These are phyloP conservation scores for Petaurus breviceps DNA, from an alignment of 2,113 vertebrate genomes.

Conservation along the genomic window DNA sequence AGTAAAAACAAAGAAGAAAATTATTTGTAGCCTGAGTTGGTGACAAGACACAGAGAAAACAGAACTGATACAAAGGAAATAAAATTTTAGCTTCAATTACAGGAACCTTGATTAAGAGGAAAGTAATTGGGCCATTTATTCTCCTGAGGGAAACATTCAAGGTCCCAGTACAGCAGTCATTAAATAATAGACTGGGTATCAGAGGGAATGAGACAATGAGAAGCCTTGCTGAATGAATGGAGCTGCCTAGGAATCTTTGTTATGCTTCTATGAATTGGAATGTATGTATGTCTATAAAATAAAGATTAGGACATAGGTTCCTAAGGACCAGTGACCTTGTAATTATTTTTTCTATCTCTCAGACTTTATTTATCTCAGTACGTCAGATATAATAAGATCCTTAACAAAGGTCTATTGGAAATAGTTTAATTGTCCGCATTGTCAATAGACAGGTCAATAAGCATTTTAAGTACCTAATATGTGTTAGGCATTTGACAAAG, in stretches of 20 bases:
- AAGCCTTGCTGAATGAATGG: constrained; percentile 2
- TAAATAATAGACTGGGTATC: constrained; percentile 27
- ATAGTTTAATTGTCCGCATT: background rate
- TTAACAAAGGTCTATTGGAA: background rate
- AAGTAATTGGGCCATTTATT: background rate
- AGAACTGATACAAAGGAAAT: background rate
- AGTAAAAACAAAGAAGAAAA: constrained; percentile 49
- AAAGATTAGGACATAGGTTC: constrained; percentile 19
- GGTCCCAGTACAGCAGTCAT: constrained; percentile 10
- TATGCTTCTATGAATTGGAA: constrained; percentile 22
- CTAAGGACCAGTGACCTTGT: background rate
- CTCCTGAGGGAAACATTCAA: background rate
- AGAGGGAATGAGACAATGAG: constrained; percentile 12
- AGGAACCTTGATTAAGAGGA: constrained; percentile 12
- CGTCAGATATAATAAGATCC: background rate
- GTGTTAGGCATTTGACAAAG: background rate
- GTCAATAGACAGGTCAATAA: background rate
- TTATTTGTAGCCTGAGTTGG: background rate
- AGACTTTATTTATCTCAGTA: background rate
- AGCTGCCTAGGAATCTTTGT: background rate
- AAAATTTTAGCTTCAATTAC: background rate
- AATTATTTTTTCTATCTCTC: background rate
- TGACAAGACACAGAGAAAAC: background rate
- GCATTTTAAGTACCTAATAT: background rate
- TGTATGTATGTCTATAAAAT: constrained; percentile 39